phyloP scores from a whole-genome alignment of 2,113 vertebrate species.

The Ifrita kowaldi region DNA sequence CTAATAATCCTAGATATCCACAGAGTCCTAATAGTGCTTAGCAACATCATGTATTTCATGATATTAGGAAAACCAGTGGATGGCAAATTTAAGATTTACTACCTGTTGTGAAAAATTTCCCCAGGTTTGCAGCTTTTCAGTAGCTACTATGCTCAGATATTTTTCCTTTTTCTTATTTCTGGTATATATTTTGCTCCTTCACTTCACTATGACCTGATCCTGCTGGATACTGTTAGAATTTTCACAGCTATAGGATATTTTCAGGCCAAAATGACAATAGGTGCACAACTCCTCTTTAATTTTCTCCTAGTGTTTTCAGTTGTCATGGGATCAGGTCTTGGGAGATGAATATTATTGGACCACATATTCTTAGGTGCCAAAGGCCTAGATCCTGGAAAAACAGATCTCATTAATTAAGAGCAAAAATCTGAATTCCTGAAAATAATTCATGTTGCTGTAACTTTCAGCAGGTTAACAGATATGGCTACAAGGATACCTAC shows the following conservation, averaged over 20 bases:
- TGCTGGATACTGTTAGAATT: not conserved
- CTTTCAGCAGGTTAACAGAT: not conserved
- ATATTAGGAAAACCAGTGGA: not conserved
- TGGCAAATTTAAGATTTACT: not conserved
- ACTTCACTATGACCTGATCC: not conserved
- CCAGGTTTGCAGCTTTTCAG: not conserved
- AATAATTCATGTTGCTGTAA: not conserved
- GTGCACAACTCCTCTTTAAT: not conserved
- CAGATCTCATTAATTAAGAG: not conserved
- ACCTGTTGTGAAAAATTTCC: not conserved
- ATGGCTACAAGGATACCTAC: not conserved
- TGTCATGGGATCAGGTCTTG: not conserved
- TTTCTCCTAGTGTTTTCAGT: not conserved
- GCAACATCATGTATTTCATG: not conserved
- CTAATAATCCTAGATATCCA: not conserved
- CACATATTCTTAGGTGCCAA: accelerated
- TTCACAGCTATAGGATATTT: not conserved
- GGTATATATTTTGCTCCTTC: not conserved
- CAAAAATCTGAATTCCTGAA: not conserved
- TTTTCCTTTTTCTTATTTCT: not conserved
- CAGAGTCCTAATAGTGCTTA: not conserved
- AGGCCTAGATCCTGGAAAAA: not conserved
- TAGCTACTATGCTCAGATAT: not conserved
- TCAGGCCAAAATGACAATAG: not conserved
- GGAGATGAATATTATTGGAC: not conserved